phyloP scores from a whole-genome alignment of 2,888 invertebrate species.

The Nasonia oneida region DNA sequence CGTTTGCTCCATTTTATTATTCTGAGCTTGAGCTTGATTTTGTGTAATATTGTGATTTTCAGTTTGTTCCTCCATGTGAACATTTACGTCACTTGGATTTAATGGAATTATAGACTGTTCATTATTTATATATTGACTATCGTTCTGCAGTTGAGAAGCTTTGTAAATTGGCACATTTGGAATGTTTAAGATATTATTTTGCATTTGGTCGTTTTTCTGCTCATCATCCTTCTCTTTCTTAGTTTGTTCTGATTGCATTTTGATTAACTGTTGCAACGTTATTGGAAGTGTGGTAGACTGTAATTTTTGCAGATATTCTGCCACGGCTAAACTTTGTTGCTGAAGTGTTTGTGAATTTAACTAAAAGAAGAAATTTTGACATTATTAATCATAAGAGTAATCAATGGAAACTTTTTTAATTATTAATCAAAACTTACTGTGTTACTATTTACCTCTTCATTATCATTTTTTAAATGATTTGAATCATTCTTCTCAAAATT shows the following conservation, averaged over 20 bases:
- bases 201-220: conserved; percentile 70
- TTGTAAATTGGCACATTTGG: conserved; percentile 75
- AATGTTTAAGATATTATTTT: conserved; percentile 77
- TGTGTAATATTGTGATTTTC: conserved; percentile 67
- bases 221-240: conserved; percentile 75
- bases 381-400: not conserved
- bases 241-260: conserved; percentile 73
- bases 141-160: conserved; percentile 71
- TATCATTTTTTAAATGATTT: conserved; percentile 63
- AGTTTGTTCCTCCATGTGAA: conserved; percentile 71
- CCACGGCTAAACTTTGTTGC: conserved; percentile 75
- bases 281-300: conserved; percentile 75
- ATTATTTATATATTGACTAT: conserved; percentile 70
- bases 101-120: conserved; percentile 73
- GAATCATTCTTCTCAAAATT: conserved; percentile 65
- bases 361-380: conserved; percentile 59
- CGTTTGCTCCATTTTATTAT: conserved; percentile 71
- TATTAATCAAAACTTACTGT: conserved; percentile 63
- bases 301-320: conserved; percentile 77
- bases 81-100: conserved; percentile 74
- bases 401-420: not conserved
- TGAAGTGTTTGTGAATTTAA: conserved; percentile 73
- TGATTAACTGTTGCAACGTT: conserved; percentile 76
- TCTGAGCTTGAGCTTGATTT: conserved; percentile 56
- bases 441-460: conserved; percentile 65